Evolutionary conservation across 2,113 vertebrate species (phyloP), one percentile per base, ranked within the genome.

Genomic region (Apistogramma diplotaenia): DNA sequence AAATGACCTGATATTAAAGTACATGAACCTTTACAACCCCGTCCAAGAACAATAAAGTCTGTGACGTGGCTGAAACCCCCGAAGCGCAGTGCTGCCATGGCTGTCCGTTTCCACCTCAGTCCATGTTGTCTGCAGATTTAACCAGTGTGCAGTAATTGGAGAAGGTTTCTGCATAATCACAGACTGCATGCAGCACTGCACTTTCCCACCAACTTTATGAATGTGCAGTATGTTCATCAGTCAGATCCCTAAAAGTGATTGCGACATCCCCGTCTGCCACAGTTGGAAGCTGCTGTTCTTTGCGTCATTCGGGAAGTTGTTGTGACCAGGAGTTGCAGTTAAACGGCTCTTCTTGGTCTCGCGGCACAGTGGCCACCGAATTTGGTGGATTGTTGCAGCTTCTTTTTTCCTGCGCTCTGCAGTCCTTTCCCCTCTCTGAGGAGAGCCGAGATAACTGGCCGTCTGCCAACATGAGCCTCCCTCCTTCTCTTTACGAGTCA

Each of bases 361-460:
- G 2, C 19, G 55, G 53, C n/a, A 1, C 31, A 59, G 3, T 1
- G 5, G 29, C 57, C 61, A 19, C 43, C 75, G 33, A 33, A 77
- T 61, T 61, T 3, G 72, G 15, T 72, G 61, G 15, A 4, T 58
- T 58, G 79, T 13, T 80, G 37, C 85, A 87, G 76, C 87, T 89
- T 59, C 54, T 18, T 73, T 92, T 91, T 88, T 67, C 29, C 76
- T 27, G 25, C 43, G n/a, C 84, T 83, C 82, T 76, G 77, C 86
- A 83, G 76, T 82, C 74, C 9, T 51, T 21, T 92, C 53, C 85
- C 81, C 58, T 65, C 80, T 92, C 62, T 0, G 43, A 85, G 58
- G 65, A 70, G 74, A 88, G 82, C 80, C 75, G 59, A 80, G 56
- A 84, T 16, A 81, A 15, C 85, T 93, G 92, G 87, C 87, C 3